Conservation (phyloP, 2,113 vertebrate genomes). For the Sinosuthora webbiana region DNA sequence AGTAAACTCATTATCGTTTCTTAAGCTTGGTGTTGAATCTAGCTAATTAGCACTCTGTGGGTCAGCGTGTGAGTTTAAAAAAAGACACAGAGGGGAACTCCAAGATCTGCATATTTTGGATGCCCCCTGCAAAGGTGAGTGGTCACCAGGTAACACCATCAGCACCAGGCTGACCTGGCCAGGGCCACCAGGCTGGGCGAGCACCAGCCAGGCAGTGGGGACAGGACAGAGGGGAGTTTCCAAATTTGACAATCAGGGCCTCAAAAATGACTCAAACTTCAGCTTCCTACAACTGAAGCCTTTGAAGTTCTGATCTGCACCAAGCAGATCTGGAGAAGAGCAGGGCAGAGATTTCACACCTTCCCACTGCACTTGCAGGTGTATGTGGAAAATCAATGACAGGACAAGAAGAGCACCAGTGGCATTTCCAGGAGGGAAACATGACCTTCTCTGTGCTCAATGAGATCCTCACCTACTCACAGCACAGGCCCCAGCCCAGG, state of each 20-base stretch:
- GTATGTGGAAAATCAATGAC: not conserved
- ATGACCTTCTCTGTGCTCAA: rapidly evolving
- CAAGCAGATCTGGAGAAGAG: not conserved
- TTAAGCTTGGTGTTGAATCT: constrained; percentile 19
- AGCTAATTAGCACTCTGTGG: not conserved
- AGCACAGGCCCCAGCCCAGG: not conserved
- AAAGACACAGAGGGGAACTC: not conserved
- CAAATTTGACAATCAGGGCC: not conserved
- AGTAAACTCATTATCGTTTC: constrained; percentile 46
- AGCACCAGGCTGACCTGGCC: not conserved
- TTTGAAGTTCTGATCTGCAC: not conserved
- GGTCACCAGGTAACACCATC: not conserved
- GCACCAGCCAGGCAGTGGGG: rapidly evolving
- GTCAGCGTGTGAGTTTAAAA: not conserved
- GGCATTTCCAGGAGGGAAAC: not conserved
- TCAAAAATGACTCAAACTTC: not conserved
- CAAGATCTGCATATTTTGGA: not conserved
- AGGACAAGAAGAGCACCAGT: not conserved
- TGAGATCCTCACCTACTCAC: not conserved
- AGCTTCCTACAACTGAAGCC: not conserved
- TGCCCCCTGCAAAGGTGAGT: not conserved
- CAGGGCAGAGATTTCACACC: not conserved
- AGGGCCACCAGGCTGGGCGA: not conserved
- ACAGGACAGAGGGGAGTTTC: not conserved
- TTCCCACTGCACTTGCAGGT: not conserved